Percentiles rank a stretch among this genome's conserved stretches.
Conservation (phyloP, 2,113 vertebrate genomes). For the Poeciliopsis occidentalis region DNA sequence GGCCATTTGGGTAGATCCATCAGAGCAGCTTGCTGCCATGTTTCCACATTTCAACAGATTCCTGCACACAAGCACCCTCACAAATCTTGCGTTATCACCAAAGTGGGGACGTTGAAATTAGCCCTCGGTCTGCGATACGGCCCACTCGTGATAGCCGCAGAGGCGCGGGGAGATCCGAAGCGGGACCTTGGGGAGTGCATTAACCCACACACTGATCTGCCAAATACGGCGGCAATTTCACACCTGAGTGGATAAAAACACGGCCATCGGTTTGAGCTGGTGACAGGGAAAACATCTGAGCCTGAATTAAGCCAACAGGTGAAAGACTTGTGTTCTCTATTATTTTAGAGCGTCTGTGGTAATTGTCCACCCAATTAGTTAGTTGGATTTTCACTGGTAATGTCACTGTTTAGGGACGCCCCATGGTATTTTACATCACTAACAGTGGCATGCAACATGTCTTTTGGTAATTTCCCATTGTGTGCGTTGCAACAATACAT, state of each 20-base stretch:
- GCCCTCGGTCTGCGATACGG: constrained; percentile 35
- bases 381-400: constrained; percentile 20
- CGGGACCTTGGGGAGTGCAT: constrained; percentile 63
- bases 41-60: constrained; percentile 46
- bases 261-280: constrained; percentile 66
- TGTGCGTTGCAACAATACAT: no score
- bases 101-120: constrained; percentile 47
- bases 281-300: constrained; percentile 59
- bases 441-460: background rate
- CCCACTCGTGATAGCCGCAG: constrained; percentile 11
- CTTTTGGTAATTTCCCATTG: background rate
- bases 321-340: constrained; percentile 44
- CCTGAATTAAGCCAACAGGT: constrained; percentile 48
- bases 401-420: constrained; percentile 1
- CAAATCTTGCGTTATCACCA: constrained; percentile 64
- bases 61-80: constrained; percentile 49
- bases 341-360: constrained; percentile 30
- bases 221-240: constrained; percentile 80
- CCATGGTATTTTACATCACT: background rate
- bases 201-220: constrained; percentile 66
- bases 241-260: constrained; percentile 76
- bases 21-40: constrained; percentile 32
- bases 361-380: constrained; percentile 41
- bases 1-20: constrained; percentile 41
- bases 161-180: constrained; percentile 36